Evolutionary conservation across 2,113 vertebrate species (phyloP), one percentile per base, ranked within the genome.

Genomic region (Clarias batrachus): DNA sequence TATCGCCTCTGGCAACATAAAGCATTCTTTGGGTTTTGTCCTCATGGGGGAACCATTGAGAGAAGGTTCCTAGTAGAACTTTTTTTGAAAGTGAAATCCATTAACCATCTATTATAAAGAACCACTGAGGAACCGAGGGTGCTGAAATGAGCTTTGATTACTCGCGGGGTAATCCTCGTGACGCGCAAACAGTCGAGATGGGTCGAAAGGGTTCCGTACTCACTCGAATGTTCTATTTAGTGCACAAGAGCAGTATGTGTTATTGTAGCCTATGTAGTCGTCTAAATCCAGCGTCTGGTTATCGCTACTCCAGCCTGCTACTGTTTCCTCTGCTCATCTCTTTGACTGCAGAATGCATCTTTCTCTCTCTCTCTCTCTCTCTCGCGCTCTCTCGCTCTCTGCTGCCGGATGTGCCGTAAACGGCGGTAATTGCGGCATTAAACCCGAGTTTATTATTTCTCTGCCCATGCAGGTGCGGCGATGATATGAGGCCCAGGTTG

Each of bases 401-500:
- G 17, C 93, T 95, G 91, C 94, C 95, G 96, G 96, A 96, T 95
- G 94, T 96, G 93, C 94, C 95, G 97, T 98, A 99, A 99, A 99
- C 96, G 97, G 96, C 96, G 95, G 97, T 99, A 99, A 99, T 99
- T 99, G 97, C 96, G 93, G 95, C 96, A 97, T 98, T 98, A 98
- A 97, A 97, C 97, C 96, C 96, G 95, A 96, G 97, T 99, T 98
- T 98, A 99, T 99, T 98, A 98, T 99, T 99, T 95, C 97, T 97
- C 95, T 96, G 96, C 94, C 96, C 96, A 96, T 96, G 97, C 97
- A 99, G 97, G 97, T 98, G 97, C 96, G 96, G 92, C 93, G 96
- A 97, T 96, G 97, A 99, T 99, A 98, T 95, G 97, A 97, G 96
- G 96, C 96, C 97, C 95, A 90, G 82, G 96, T 95, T 96, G 96